Evolutionary conservation across 2,113 vertebrate species (phyloP).

Genomic region (Trichomycterus rosablanca): DNA sequence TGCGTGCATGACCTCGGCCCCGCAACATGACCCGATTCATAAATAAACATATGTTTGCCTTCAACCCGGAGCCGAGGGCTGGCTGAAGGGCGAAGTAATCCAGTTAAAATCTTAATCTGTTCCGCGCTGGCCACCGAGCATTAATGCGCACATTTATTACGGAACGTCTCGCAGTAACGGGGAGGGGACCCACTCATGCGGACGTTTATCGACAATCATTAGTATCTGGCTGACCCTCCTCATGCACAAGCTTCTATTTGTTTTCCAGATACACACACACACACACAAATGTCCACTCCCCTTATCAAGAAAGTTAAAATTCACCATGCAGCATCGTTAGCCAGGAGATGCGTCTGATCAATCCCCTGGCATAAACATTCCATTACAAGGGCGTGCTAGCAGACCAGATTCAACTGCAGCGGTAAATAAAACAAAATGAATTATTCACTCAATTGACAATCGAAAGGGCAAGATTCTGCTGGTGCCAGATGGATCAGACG

Average conservation of each 20-base stretch:
- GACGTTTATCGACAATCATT: constrained; percentile 84
- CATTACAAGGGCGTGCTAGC: constrained; percentile 27
- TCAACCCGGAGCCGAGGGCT: not conserved
- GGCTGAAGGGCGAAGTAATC: constrained; percentile 34
- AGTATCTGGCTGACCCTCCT: constrained; percentile 77
- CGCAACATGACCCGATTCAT: constrained; percentile 30
- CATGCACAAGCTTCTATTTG: constrained; percentile 71
- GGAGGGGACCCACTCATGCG: constrained; percentile 64
- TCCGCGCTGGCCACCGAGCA: constrained; percentile 48
- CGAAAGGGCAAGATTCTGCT: not conserved
- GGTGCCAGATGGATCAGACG: too few species aligned
- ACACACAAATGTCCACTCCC: constrained; percentile 58
- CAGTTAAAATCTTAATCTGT: constrained; percentile 46
- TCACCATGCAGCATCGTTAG: constrained; percentile 71
- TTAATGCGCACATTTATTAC: constrained; percentile 53
- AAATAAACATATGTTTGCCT: constrained; percentile 36
- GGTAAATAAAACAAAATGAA: constrained; percentile 49
- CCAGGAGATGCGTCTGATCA: constrained; percentile 45
- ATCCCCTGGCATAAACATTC: constrained; percentile 25
- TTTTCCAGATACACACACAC: constrained; percentile 62
- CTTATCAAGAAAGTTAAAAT: constrained; percentile 78
- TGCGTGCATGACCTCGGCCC: not conserved
- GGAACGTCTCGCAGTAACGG: constrained; percentile 3
- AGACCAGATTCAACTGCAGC: constrained; percentile 1
- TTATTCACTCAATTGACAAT: constrained; percentile 41